Conservation (phyloP, 1,140 invertebrate species). For the Pseudomyrmex pallidus region DNA sequence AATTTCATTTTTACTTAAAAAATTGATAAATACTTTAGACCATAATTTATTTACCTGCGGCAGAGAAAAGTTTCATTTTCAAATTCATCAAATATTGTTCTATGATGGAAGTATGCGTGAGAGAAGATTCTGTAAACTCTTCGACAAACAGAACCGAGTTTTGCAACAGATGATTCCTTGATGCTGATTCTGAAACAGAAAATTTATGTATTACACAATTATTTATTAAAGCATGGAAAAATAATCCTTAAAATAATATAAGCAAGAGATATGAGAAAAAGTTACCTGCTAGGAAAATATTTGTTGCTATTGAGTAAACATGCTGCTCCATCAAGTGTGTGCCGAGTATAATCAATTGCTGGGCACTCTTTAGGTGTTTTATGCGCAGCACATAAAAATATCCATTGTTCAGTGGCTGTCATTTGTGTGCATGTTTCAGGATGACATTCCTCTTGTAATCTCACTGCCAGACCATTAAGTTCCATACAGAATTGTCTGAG, state of each 20-base stretch:
- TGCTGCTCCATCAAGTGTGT: conserved; percentile 99
- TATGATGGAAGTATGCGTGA: conserved; percentile 99
- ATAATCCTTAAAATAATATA: background rate
- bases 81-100: conserved; percentile 98
- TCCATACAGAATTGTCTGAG: conserved; percentile 99
- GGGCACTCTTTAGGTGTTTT: conserved; percentile 99
- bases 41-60: conserved; percentile 88
- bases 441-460: conserved; percentile 96
- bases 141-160: conserved; percentile 98
- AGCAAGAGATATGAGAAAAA: conserved; percentile 2
- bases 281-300: conserved; percentile 99
- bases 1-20: background rate
- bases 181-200: conserved; percentile 95
- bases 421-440: conserved; percentile 99
- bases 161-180: conserved; percentile 99
- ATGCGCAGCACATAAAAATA: conserved; percentile 99
- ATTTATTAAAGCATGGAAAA: background rate
- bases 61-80: conserved; percentile 98
- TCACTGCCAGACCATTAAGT: conserved; percentile 98
- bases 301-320: conserved; percentile 99
- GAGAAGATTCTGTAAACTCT: conserved; percentile 99
- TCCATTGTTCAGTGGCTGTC: conserved; percentile 99
- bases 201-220: conserved; percentile 32
- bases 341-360: conserved; percentile 99
- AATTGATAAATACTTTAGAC: background rate